Evolutionary conservation across 1,140 invertebrate genomes (phyloP).

Genomic region (Drosophila paulistorum): DNA sequence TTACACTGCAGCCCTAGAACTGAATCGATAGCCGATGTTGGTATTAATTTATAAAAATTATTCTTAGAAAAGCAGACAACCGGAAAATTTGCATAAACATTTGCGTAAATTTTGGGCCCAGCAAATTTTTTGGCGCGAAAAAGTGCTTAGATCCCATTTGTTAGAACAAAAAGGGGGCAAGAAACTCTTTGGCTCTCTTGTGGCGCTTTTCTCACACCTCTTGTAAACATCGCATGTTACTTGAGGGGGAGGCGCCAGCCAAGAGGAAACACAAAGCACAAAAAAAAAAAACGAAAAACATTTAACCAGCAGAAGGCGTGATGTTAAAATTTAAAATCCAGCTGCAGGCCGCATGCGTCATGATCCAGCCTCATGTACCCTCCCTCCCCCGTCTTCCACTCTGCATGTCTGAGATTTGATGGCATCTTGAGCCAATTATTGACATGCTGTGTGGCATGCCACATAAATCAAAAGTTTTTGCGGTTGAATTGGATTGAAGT

Average conservation of each 20-base stretch:
- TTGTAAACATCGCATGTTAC: not conserved
- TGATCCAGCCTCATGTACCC: not conserved
- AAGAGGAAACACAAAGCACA: not conserved
- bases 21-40: too few relatives aligned
- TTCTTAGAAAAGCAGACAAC: too few relatives aligned
- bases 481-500: constrained; percentile 12
- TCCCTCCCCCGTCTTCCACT: too few relatives aligned
- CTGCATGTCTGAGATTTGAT: constrained; percentile 15
- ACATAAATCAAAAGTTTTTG: constrained; percentile 66
- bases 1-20: too few relatives aligned
- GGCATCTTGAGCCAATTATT: constrained; percentile 69
- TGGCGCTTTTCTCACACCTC: constrained; percentile 39
- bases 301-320: too few relatives aligned
- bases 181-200: constrained; percentile 27
- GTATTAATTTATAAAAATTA: too few relatives aligned
- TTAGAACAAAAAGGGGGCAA: constrained; percentile 39
- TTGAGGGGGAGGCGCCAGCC: not conserved
- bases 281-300: not conserved
- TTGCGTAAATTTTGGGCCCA: not conserved
- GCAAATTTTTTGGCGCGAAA: not conserved
- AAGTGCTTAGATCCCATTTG: not conserved
- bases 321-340: constrained; percentile 41
- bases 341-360: constrained; percentile 27
- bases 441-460: constrained; percentile 51
- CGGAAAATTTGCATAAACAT: constrained; percentile 30